Evolutionary conservation across 2,113 vertebrate species (phyloP).

Genomic region (Trogon melanurus): DNA sequence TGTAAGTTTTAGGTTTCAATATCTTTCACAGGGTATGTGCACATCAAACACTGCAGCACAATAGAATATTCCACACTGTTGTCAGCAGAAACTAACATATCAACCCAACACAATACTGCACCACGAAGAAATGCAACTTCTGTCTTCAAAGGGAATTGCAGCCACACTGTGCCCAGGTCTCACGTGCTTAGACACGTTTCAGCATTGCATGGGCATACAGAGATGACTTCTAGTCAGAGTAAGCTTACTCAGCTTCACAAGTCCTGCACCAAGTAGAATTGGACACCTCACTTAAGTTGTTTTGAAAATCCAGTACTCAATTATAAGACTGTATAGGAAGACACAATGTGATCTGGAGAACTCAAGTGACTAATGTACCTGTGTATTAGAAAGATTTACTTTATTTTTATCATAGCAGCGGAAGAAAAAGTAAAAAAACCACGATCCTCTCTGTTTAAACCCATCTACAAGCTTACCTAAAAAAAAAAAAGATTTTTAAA

Average conservation of each 20-base stretch:
- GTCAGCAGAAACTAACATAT: background rate
- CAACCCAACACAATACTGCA: background rate
- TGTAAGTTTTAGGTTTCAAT: background rate
- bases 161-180: background rate
- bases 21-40: background rate
- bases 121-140: background rate
- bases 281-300: background rate
- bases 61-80: background rate
- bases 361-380: background rate
- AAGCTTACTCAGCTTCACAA: background rate
- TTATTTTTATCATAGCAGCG: background rate
- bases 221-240: background rate
- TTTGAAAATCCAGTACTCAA: background rate
- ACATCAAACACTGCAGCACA: background rate
- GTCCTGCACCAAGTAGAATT: background rate
- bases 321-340: background rate
- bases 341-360: background rate
- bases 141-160: background rate
- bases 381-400: background rate
- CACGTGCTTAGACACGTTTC: background rate
- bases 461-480: background rate
- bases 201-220: background rate
- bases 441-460: background rate
- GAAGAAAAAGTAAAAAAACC: background rate
- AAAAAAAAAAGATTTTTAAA: background rate